Base-by-base conservation (phyloP, 2,888 invertebrate species). In the Brenthis hecate region DNA sequence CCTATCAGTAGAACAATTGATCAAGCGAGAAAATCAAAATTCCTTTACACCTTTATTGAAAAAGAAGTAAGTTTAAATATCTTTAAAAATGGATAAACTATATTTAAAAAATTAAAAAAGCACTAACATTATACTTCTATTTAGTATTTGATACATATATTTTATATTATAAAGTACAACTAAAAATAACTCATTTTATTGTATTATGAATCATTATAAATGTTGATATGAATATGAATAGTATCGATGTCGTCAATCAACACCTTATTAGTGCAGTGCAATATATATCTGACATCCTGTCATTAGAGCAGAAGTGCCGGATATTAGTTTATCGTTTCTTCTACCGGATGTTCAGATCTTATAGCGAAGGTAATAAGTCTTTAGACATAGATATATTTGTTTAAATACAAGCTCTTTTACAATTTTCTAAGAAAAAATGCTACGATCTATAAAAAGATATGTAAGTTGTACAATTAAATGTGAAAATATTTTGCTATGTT, bases 181-280 rank as follows among this genome's bases (percentile, higher is more conserved):
- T 19, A 19, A 19, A 19, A 19, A 19, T 19, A 1, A 19, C 19
- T 19, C 19, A 19, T 19, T 19, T 19, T 19, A 19, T 19, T 36
- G 8, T 43, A 11, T 43, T 11, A 43, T 43, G 2, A 43, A 43
- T 11, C 11, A 43, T 43, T 43, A 43, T 11, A 11, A 43, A 11
- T 3, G 36, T 43, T 43, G 36, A 11, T 43, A 28, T 28, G 63
- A 57, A 62, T 54, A 68, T 70, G 66, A 72, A 72, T 72, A 66
- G 58, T 68, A 73, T 74, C 73, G 43, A 47, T 23, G 47, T 76
- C 74, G 74, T 74, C 74, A 70, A 73, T 75, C 74, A 73, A 47
- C 68, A 72, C 71, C 69, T 72, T 58, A 60, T 57, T 43, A 43
- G 36, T 28, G 55, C 23, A 48, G 57, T 16, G 32, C 62, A 53